Base-by-base conservation (phyloP, 2,888 invertebrate species). In the Dysmachus trigonus region DNA sequence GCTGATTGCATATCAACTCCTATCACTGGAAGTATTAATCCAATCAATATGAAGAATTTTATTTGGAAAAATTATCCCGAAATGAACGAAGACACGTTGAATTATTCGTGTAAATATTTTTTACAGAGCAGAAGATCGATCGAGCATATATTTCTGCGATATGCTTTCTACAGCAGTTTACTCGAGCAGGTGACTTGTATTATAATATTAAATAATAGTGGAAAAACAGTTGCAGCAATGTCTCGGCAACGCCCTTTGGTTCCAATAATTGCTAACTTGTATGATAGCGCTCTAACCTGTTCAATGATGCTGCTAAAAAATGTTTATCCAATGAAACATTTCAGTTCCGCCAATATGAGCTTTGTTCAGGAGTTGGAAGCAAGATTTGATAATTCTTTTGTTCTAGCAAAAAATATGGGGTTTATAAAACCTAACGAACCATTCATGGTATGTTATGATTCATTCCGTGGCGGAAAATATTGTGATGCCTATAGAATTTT, bases 391-490 rank as follows among this genome's bases (percentile, higher is more conserved):
- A 85, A 27, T 10, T 18, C 84, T 13, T 18, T 87, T 8, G 62
- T 81, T 7, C 85, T 83, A 71, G 85, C 53, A 4, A 86, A 86
- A 31, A 22, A 41, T 2, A 53, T 51, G 15, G 53, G 81, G 1
- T 86, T 74, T 74, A 62, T 87, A 27, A 22, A 1, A 15, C 15
- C n/a, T 10, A 5, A 51, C 2, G 72, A 84, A 18, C 79, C 82
- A 5, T 87, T 86, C 74, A 30, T 85, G 7, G 8, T 87, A 13
- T 84, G 77, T 79, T 87, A 77, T 35, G 87, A 86, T 74, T 86
- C 87, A 2, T 13, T 53, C 47, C 35, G 72, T 47, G 83, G 84
- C 33, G 38, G 41, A 5, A 85, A 74, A 62, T 86, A 47, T 72
- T 72, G 74, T 27, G 87, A 87, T 47, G 47, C 83, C 13, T 86